These are phyloP conservation scores for Hyla sarda DNA, from an alignment of 2,113 vertebrate species.

Conservation along the genomic window DNA sequence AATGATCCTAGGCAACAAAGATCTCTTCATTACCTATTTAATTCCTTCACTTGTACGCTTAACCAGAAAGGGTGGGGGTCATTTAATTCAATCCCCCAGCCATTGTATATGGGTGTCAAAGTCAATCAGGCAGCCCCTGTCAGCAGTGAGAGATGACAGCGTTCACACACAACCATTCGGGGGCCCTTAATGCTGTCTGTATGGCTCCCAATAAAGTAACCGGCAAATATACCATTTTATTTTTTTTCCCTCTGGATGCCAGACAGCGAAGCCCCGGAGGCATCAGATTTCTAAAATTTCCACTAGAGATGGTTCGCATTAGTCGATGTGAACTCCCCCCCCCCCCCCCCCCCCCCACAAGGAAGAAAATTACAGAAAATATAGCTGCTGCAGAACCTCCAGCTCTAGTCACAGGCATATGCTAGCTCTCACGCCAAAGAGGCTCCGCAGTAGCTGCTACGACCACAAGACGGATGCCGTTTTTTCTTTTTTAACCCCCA, in stretches of 20 bases:
- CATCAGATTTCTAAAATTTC: slow-evolving; percentile 35
- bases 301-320: slow-evolving; percentile 30
- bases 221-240: neutral
- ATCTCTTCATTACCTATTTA: neutral
- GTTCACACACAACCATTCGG: neutral
- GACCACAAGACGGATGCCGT: neutral
- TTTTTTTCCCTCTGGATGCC: slow-evolving; percentile 7
- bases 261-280: slow-evolving; percentile 7
- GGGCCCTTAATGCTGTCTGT: neutral
- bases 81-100: slow-evolving; percentile 17
- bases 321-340: slow-evolving; percentile 4
- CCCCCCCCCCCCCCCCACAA: neutral
- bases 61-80: neutral
- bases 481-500: neutral
- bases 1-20: too few relatives aligned
- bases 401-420: too few relatives aligned
- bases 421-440: neutral
- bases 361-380: neutral
- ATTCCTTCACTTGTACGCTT: slow-evolving; percentile 37
- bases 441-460: neutral
- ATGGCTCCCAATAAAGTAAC: neutral
- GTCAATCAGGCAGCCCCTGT: slow-evolving; percentile 24
- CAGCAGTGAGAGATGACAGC: slow-evolving; percentile 23
- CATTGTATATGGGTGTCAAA: slow-evolving; percentile 37
- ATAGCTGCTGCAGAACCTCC: slow-evolving; percentile 22